Percentiles rank a stretch among this genome's conserved stretches.
Conservation (phyloP, 2,113 vertebrate genomes). For the Perca fluviatilis region DNA sequence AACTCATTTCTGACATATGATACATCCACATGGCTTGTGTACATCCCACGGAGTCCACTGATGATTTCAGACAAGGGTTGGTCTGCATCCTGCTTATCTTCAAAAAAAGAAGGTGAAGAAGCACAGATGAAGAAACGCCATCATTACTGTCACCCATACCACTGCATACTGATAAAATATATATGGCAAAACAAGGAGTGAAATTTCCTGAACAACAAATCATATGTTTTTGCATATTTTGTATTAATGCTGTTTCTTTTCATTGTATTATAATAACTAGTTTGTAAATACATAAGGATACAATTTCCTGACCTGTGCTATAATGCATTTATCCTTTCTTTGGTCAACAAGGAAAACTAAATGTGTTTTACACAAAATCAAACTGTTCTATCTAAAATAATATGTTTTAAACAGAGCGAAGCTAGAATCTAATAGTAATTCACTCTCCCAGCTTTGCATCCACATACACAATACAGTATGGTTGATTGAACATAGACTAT, state of each 20-base stretch:
- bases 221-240: slow-evolving; percentile 33
- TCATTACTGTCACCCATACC: not conserved
- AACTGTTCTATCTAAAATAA: slow-evolving; percentile 8
- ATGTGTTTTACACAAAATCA: slow-evolving; percentile 11
- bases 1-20: slow-evolving; percentile 20
- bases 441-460: slow-evolving; percentile 9
- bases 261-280: slow-evolving; percentile 7
- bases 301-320: not conserved
- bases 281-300: slow-evolving; percentile 42
- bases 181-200: not conserved
- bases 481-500: slow-evolving; percentile 42
- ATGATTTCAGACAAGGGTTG: slow-evolving; percentile 62
- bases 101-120: slow-evolving; percentile 6
- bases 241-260: slow-evolving; percentile 34
- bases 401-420: slow-evolving; percentile 39
- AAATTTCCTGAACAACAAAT: not conserved
- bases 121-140: slow-evolving; percentile 10
- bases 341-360: not conserved
- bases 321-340: slow-evolving; percentile 15
- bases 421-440: slow-evolving; percentile 4
- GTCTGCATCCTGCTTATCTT: slow-evolving; percentile 35
- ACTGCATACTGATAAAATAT: not conserved
- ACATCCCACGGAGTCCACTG: slow-evolving; percentile 36
- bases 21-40: slow-evolving; percentile 9
- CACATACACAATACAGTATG: not conserved